Percentiles rank a stretch among this genome's conserved stretches.
Conservation (phyloP, 2,888 invertebrate genomes). For the Strigamia transsilvanica region DNA sequence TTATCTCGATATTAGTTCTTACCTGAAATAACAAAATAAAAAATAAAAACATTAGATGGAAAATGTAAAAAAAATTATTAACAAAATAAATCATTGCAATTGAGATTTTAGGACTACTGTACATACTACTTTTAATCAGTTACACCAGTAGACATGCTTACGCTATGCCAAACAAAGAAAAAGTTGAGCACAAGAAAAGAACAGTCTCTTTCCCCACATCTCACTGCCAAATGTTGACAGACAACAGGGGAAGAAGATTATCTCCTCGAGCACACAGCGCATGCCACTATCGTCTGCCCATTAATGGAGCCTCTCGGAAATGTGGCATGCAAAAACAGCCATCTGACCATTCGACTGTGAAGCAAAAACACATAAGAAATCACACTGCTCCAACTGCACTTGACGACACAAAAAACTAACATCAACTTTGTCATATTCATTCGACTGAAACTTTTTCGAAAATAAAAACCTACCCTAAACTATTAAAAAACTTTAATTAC, state of each 20-base stretch:
- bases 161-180: not conserved
- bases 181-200: not conserved
- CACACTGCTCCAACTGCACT: constrained; percentile 23
- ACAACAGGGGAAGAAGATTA: constrained; percentile 33
- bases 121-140: not conserved
- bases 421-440: not conserved
- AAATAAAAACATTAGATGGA: not conserved
- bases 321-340: constrained; percentile 42
- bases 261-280: constrained; percentile 34
- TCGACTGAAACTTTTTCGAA: not conserved
- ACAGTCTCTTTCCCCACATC: not conserved
- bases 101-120: not conserved
- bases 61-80: not conserved
- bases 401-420: constrained; percentile 5
- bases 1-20: constrained; percentile 24
- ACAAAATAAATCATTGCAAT: not conserved
- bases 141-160: not conserved
- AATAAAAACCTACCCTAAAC: not conserved
- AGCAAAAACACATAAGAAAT: constrained; percentile 44
- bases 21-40: not conserved
- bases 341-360: constrained; percentile 40
- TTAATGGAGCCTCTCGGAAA: constrained; percentile 42
- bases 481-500: constrained; percentile 4
- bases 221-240: constrained; percentile 42
- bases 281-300: constrained; percentile 38